Evolutionary conservation across 2,888 invertebrate species (phyloP).

Genomic region (Monoplex corrugatus): DNA sequence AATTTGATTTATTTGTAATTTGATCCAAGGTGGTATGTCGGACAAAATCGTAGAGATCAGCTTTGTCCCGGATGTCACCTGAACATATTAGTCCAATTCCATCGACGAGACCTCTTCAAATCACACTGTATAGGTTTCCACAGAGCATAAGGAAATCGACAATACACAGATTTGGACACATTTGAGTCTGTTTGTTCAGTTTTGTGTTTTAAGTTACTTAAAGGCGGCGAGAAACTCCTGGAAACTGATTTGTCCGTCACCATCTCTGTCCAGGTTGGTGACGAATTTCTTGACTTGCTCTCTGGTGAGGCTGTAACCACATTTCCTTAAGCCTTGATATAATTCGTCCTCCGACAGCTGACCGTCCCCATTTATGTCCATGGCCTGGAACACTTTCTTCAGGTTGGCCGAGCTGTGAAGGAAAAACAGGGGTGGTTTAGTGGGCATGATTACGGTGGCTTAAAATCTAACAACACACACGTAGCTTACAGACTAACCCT

Average conservation of each 20-base stretch:
- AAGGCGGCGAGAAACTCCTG: background rate
- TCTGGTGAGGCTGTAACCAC: background rate
- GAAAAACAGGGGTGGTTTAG: background rate
- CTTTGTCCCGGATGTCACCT: too few species aligned
- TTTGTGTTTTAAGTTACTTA: background rate
- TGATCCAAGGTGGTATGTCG: too few species aligned
- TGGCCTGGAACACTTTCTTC: background rate
- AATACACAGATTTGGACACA: background rate
- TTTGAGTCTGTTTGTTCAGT: background rate
- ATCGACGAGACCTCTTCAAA: too few species aligned
- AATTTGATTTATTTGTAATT: too few species aligned
- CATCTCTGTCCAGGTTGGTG: slow-evolving; percentile 30
- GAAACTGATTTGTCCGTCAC: slow-evolving; percentile 18
- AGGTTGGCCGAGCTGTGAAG: background rate
- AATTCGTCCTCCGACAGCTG: slow-evolving; percentile 41
- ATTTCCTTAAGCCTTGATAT: background rate
- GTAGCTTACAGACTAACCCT: background rate
- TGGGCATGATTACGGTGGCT: too few species aligned
- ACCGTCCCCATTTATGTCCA: slow-evolving; percentile 37
- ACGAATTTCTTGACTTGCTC: background rate
- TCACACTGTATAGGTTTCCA: too few species aligned
- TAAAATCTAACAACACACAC: too few species aligned
- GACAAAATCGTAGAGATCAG: too few species aligned
- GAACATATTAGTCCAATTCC: too few species aligned
- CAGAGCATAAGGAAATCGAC: too few species aligned